Conservation (phyloP, 2,113 vertebrate species). For the Otocyon megalotis region DNA sequence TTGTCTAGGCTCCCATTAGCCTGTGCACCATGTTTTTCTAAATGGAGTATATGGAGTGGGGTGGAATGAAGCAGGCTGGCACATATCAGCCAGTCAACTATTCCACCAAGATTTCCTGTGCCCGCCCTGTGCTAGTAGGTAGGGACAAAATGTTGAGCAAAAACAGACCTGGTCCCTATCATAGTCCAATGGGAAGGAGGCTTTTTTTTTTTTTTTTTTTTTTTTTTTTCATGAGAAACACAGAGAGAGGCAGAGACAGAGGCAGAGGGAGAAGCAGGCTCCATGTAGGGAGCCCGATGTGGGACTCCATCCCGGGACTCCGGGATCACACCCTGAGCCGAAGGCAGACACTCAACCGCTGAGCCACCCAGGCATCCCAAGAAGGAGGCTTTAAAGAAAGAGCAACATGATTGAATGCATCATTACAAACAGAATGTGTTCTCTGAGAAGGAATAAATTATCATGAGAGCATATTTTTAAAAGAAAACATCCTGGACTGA, state of each 20-base stretch:
- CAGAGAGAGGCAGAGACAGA: no score
- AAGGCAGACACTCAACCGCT: no score
- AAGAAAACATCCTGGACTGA: background rate
- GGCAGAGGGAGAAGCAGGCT: no score
- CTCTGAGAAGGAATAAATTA: background rate
- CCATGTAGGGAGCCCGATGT: no score
- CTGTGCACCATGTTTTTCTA: background rate
- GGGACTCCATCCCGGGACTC: no score
- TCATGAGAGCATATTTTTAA: background rate
- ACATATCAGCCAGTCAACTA: background rate
- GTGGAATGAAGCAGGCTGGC: fast-evolving
- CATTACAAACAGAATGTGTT: background rate
- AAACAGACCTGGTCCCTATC: background rate
- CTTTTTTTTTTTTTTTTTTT: background rate
- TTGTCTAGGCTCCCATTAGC: background rate
- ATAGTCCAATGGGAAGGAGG: background rate
- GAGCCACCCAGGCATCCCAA: no score
- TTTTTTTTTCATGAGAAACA: no score
- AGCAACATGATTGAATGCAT: background rate
- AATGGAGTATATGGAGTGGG: background rate
- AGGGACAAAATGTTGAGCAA: background rate
- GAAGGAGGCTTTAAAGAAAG: background rate
- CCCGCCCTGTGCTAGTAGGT: background rate
- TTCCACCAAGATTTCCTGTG: background rate
- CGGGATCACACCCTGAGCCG: no score